Conservation (phyloP, 2,888 invertebrate species). For the Atherix ibis region DNA sequence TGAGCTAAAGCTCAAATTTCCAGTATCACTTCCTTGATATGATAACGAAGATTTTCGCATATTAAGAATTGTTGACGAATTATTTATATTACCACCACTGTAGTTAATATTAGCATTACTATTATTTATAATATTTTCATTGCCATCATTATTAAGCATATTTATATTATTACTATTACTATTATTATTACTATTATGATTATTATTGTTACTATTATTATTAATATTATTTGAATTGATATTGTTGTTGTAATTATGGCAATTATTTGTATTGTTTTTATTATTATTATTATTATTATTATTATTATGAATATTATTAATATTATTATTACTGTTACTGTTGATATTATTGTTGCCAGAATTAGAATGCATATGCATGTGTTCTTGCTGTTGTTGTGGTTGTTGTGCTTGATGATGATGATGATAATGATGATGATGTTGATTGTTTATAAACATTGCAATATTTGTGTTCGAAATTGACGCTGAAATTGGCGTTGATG, state of each 20-base stretch:
- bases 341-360: slow-evolving; percentile 11
- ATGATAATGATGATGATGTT: slow-evolving; percentile 12
- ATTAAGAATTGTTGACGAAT: background rate
- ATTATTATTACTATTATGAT: slow-evolving; percentile 6
- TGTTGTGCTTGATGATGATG: slow-evolving; percentile 12
- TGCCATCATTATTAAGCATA: slow-evolving; percentile 1
- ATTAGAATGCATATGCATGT: slow-evolving; percentile 13
- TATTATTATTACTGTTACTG: slow-evolving; percentile 7
- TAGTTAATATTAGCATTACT: background rate
- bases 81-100: background rate
- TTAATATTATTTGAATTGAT: background rate
- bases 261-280: background rate
- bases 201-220: background rate
- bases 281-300: background rate
- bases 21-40: slow-evolving; percentile 21
- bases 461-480: slow-evolving; percentile 6
- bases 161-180: slow-evolving; percentile 4
- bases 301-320: no score
- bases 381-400: slow-evolving; percentile 10
- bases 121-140: slow-evolving; percentile 1
- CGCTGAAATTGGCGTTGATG: slow-evolving; percentile 8
- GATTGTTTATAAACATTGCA: slow-evolving; percentile 9
- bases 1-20: slow-evolving; percentile 31
- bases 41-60: slow-evolving; percentile 22
- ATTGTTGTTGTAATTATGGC: no score